A percentile compares a stretch with the other conserved stretches of the same genome.
Conservation (phyloP, 1,140 invertebrate genomes). For the Drosophila tristis region DNA sequence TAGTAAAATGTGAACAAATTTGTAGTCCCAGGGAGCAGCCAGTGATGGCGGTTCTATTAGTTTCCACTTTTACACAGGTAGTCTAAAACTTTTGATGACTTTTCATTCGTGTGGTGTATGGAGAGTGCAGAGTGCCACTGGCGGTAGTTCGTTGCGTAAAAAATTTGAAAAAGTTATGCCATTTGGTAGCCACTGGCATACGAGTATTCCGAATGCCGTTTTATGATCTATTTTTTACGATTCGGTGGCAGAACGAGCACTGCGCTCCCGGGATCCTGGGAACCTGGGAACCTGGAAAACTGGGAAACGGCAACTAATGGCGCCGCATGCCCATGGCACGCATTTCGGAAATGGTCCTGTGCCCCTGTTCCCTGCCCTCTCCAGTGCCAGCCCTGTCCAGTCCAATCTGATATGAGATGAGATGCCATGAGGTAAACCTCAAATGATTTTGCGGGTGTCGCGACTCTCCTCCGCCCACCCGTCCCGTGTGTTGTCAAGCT, state of each 20-base stretch:
- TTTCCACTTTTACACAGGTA: too few relatives aligned
- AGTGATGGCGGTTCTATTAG: too few relatives aligned
- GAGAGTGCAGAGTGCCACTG: constrained; percentile 2
- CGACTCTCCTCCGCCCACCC: background rate
- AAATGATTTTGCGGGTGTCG: constrained; percentile 51
- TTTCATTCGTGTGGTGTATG: background rate
- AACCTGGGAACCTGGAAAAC: background rate
- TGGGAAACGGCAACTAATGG: constrained; percentile 40
- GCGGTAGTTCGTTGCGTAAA: constrained; percentile 11
- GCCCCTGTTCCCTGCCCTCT: background rate
- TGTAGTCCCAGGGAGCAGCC: too few relatives aligned
- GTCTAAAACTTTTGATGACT: constrained; percentile 4
- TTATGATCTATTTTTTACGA: constrained; percentile 70
- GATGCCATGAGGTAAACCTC: constrained; percentile 61
- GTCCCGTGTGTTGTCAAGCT: constrained; percentile 33
- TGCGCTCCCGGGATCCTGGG: constrained; percentile 4
- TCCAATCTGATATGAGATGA: constrained; percentile 19
- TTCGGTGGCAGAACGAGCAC: constrained; percentile 21
- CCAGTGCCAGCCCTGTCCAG: background rate
- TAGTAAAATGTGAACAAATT: too few relatives aligned
- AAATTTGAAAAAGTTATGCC: constrained; percentile 21
- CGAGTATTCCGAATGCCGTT: constrained; percentile 46
- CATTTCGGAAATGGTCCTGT: constrained; percentile 54
- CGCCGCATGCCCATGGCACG: constrained; percentile 43
- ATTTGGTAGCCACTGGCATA: constrained; percentile 42